Evolutionary conservation across 1,140 invertebrate genomes (phyloP).

Genomic region (Heliconius congener): DNA sequence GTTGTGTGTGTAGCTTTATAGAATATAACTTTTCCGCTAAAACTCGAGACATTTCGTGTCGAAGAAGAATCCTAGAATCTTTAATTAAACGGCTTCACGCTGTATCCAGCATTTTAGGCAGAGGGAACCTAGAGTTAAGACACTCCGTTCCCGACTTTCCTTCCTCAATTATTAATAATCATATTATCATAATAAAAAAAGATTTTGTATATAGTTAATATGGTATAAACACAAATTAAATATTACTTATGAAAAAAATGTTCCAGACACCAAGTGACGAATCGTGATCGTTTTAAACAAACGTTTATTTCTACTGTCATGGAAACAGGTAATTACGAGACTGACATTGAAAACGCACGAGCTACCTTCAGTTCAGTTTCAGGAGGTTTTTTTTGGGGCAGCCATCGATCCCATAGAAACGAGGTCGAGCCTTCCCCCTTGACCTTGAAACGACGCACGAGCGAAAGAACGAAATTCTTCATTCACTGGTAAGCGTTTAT

Average conservation of each 20-base stretch:
- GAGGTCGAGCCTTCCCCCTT: conserved; percentile 54
- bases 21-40: no score
- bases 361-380: conserved; percentile 30
- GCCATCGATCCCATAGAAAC: conserved; percentile 75
- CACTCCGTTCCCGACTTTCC: no score
- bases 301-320: conserved; percentile 44
- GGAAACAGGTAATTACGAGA: conserved; percentile 58
- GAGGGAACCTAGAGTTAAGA: no score
- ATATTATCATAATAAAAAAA: not conserved
- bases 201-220: not conserved
- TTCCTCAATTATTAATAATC: no score
- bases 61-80: no score
- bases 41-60: no score
- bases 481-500: conserved; percentile 45
- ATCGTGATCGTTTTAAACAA: not conserved
- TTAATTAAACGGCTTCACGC: no score
- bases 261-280: not conserved
- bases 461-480: conserved; percentile 45
- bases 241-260: not conserved
- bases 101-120: no score
- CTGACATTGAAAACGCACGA: conserved; percentile 75
- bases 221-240: not conserved
- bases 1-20: no score
- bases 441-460: conserved; percentile 48
- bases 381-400: conserved; percentile 58